phyloP scores from a whole-genome alignment of 2,797 vertebrate genomes.

The Kryptolebias ocellatus region DNA sequence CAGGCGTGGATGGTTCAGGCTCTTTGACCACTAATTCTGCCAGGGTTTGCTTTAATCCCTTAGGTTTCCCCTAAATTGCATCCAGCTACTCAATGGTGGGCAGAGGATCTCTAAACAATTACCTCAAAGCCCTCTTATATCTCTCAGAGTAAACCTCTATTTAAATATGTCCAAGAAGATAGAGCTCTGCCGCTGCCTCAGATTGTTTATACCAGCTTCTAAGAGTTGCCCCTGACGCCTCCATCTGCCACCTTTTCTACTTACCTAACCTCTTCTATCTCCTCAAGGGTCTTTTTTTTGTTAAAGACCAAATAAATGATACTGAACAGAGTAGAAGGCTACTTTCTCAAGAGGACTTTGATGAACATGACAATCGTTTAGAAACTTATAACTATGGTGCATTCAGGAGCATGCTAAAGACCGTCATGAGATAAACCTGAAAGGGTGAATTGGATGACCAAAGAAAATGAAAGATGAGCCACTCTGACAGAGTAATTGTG shows the following conservation, averaged over 20 bases:
- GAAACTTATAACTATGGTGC: neutral
- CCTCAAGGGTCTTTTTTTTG: neutral
- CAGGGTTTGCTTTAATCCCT: conserved; percentile 64
- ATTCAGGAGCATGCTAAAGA: neutral
- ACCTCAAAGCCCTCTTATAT: conserved; percentile 63
- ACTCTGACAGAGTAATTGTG: conserved; percentile 73
- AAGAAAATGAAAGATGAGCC: conserved; percentile 63
- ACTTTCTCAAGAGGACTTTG: conserved; percentile 11
- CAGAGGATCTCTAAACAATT: conserved; percentile 70
- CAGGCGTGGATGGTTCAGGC: conserved; percentile 50
- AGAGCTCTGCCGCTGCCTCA: conserved; percentile 31
- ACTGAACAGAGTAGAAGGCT: neutral
- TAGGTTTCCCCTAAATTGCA: conserved; percentile 58
- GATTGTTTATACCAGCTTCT: conserved; percentile 53
- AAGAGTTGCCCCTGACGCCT: conserved; percentile 28
- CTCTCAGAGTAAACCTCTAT: conserved; percentile 70
- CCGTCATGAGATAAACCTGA: conserved; percentile 19
- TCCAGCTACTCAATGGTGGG: conserved; percentile 39
- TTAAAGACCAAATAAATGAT: neutral
- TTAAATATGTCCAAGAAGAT: conserved; percentile 73
- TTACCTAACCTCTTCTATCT: conserved; percentile 6
- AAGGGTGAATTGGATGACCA: conserved; percentile 46
- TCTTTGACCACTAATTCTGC: conserved; percentile 50
- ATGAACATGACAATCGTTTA: conserved; percentile 2
- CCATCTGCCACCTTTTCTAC: conserved; percentile 23